Evolutionary conservation across 2,888 invertebrate genomes (phyloP).

Genomic region (Rotaria magnacalcarata): DNA sequence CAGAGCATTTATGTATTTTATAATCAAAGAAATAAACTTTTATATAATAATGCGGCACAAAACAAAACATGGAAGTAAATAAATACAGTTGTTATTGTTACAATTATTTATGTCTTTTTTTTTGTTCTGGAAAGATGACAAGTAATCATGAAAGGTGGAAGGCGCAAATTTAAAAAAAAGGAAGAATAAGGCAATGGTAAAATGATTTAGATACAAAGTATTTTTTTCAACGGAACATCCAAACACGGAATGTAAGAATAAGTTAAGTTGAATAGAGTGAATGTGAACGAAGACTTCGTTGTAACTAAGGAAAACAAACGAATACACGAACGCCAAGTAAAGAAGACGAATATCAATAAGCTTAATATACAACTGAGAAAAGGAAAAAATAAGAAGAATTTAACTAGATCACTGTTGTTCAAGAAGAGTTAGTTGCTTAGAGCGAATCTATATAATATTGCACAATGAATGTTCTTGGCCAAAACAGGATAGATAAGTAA

Average conservation of each 20-base stretch:
- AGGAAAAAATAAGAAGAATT: neutral
- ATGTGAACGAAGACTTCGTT: slow-evolving; percentile 12
- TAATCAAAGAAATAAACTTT: slow-evolving; percentile 29
- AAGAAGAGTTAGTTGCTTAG: neutral
- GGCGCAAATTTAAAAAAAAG: neutral
- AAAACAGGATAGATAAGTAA: neutral
- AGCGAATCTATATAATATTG: neutral
- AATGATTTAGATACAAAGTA: neutral
- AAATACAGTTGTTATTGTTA: neutral
- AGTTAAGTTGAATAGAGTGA: neutral
- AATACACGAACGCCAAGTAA: neutral
- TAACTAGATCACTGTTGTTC: slow-evolving; percentile 22
- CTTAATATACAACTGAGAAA: neutral
- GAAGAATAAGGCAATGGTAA: neutral
- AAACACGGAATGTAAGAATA: slow-evolving; percentile 20
- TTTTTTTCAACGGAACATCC: neutral
- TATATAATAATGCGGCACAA: slow-evolving; percentile 1
- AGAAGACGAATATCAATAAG: neutral
- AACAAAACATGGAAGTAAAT: slow-evolving; percentile 22
- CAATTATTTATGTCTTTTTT: neutral
- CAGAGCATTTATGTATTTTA: neutral
- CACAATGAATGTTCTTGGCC: neutral
- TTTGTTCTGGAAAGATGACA: slow-evolving; percentile 1
- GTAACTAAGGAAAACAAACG: neutral
- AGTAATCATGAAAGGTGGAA: neutral